Percentiles rank a stretch among this genome's conserved stretches.
Conservation (phyloP, 2,797 vertebrate genomes). For the Oceanodroma leucorhoa region DNA sequence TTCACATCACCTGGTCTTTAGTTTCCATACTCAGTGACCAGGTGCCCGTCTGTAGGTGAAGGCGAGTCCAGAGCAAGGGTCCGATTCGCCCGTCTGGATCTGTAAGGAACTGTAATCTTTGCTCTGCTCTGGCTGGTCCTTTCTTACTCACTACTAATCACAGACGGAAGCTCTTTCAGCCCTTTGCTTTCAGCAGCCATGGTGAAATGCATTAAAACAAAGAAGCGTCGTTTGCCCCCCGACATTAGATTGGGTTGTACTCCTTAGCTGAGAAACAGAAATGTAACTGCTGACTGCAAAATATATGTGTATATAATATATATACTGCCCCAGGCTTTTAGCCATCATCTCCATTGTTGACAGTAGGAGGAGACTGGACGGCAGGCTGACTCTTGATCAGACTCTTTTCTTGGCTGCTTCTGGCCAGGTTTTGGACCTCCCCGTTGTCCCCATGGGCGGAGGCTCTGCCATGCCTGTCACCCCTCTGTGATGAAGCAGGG, state of each 20-base stretch:
- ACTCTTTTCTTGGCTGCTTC: background rate
- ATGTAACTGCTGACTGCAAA: background rate
- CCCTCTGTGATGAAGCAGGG: background rate
- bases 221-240: background rate
- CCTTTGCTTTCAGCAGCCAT: background rate
- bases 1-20: background rate
- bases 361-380: rapidly evolving
- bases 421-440: background rate
- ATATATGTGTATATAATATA: background rate
- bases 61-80: background rate
- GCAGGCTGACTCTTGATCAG: background rate
- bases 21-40: background rate
- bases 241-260: background rate
- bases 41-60: background rate
- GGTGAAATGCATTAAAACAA: background rate
- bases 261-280: background rate
- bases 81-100: background rate
- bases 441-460: rapidly evolving
- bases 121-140: background rate
- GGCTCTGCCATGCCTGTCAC: background rate
- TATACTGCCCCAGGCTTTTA: background rate
- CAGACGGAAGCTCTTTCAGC: background rate
- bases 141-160: background rate
- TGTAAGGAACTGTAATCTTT: background rate
- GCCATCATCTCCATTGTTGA: background rate